These are phyloP conservation scores for Morus bassanus DNA, from an alignment of 2,797 vertebrate species.

Conservation along the genomic window DNA sequence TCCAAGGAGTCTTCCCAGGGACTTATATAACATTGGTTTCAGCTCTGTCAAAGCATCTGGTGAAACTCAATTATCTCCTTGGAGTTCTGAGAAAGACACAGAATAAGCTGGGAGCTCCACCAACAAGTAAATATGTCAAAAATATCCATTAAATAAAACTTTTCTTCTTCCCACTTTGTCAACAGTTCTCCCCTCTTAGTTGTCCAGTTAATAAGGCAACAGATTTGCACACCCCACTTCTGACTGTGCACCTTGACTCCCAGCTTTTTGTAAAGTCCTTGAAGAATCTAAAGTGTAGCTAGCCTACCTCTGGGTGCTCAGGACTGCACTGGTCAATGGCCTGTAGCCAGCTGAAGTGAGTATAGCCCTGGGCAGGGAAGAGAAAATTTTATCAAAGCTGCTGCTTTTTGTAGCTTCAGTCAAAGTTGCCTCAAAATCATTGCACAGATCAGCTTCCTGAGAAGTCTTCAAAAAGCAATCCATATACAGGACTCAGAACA, in stretches of 20 bases:
- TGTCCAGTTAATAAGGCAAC: neutral
- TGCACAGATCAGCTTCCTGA: neutral
- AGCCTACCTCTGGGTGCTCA: neutral
- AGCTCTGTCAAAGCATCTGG: neutral
- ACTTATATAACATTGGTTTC: neutral
- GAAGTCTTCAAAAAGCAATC: neutral
- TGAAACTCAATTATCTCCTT: neutral
- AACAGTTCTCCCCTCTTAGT: neutral
- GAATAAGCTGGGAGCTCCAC: neutral
- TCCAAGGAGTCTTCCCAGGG: neutral
- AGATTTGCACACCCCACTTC: neutral
- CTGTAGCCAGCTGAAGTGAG: neutral
- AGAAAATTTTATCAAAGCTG: neutral
- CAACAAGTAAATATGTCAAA: neutral
- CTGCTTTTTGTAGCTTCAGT: neutral
- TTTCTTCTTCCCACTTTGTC: neutral
- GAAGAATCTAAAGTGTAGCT: neutral
- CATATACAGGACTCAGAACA: neutral
- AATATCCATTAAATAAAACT: neutral
- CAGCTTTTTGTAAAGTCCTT: neutral
- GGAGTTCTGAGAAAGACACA: neutral
- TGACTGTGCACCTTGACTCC: neutral
- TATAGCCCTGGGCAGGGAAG: neutral
- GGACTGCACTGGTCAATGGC: neutral
- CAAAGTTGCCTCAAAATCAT: neutral